Conservation (phyloP, 1,140 invertebrate species). For the Trichomalopsis sarcophagae region DNA sequence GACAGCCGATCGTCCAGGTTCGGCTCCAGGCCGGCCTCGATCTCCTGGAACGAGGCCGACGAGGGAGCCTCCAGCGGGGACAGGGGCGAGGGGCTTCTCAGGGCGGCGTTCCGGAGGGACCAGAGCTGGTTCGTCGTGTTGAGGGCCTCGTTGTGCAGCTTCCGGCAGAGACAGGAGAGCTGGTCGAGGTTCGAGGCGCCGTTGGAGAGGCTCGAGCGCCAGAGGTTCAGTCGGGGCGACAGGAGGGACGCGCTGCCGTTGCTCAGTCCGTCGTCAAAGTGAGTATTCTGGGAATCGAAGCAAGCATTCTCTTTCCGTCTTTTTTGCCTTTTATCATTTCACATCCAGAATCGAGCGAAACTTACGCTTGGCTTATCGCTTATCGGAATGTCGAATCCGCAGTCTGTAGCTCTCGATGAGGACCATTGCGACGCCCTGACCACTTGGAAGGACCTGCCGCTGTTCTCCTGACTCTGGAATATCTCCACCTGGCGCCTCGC, state of each 20-base stretch:
- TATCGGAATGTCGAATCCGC: slow-evolving; percentile 44
- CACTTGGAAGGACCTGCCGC: slow-evolving; percentile 68
- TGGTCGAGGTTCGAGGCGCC: slow-evolving; percentile 50
- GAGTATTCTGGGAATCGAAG: too few species aligned
- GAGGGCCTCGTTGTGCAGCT: slow-evolving; percentile 65
- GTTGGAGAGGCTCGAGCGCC: slow-evolving; percentile 18
- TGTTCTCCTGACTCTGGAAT: slow-evolving; percentile 68
- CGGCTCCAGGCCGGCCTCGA: neutral
- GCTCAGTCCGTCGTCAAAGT: neutral
- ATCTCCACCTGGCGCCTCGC: slow-evolving; percentile 69
- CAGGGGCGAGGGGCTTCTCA: slow-evolving; percentile 9
- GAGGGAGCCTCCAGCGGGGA: neutral
- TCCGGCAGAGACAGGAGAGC: slow-evolving; percentile 70
- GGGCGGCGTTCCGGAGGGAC: neutral
- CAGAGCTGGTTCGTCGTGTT: neutral
- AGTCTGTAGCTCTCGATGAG: slow-evolving; percentile 62
- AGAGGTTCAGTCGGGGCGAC: slow-evolving; percentile 10
- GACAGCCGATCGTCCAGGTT: neutral
- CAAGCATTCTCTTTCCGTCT: too few species aligned
- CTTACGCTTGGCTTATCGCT: slow-evolving; percentile 31
- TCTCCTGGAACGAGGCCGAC: neutral
- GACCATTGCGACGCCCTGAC: slow-evolving; percentile 68
- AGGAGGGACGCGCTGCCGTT: neutral
- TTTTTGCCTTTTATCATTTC: too few species aligned
- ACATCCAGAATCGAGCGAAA: neutral